These are phyloP conservation scores for Vesta saturnalis DNA, from an alignment of 2,888 invertebrate genomes.

Conservation along the genomic window DNA sequence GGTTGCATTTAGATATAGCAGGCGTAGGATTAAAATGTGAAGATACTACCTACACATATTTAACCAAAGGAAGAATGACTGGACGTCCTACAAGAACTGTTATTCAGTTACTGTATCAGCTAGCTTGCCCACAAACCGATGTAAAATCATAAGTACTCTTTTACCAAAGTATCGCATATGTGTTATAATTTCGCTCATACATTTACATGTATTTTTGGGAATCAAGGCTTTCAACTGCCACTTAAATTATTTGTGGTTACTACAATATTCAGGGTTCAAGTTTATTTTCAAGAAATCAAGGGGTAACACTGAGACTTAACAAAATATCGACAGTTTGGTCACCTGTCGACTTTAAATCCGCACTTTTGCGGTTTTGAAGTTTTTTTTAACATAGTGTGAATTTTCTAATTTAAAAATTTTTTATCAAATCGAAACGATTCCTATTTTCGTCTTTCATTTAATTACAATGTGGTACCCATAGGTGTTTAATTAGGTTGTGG, in stretches of 20 bases:
- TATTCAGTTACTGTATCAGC: conserved; percentile 62
- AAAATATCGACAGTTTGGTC: conserved; percentile 51
- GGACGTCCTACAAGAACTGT: conserved; percentile 66
- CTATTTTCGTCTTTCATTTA: conserved; percentile 20
- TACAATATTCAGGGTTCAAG: conserved; percentile 36
- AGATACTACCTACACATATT: conserved; percentile 60
- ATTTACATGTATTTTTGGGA: conserved; percentile 25
- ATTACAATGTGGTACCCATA: conserved; percentile 7
- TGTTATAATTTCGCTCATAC: conserved; percentile 9
- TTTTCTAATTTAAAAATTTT: conserved; percentile 20
- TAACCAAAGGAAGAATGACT: conserved; percentile 64
- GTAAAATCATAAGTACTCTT: conserved; percentile 27
- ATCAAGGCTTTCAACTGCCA: conserved; percentile 23
- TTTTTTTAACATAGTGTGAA: conserved; percentile 34
- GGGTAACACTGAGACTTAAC: conserved; percentile 39
- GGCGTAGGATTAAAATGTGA: conserved; percentile 57
- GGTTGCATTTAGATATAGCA: conserved; percentile 71
- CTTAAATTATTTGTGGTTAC: conserved; percentile 32
- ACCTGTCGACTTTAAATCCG: conserved; percentile 48
- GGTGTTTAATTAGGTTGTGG: background rate
- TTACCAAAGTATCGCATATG: conserved; percentile 21
- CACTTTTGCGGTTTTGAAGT: conserved; percentile 31
- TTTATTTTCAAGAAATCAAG: conserved; percentile 37
- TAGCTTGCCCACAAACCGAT: conserved; percentile 58
- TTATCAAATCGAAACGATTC: conserved; percentile 24